A percentile compares a stretch with the other conserved stretches of the same genome.
These are phyloP conservation scores for Ditula angustiorana DNA, from an alignment of 2,888 invertebrate genomes.

Conservation along the genomic window DNA sequence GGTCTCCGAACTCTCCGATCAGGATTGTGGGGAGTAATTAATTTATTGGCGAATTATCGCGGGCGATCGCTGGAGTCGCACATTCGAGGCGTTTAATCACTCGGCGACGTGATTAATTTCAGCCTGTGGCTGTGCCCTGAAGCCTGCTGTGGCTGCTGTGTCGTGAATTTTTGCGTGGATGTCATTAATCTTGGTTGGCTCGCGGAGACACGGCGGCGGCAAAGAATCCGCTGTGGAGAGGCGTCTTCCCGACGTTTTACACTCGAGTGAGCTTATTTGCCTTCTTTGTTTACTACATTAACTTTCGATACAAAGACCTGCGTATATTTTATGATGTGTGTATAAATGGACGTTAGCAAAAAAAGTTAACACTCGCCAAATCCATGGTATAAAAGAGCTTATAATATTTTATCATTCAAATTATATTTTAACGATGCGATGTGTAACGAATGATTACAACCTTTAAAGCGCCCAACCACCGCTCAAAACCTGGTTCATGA, in stretches of 20 bases:
- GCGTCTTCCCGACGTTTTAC: not conserved
- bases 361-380: no score
- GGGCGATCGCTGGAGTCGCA: slow-evolving; percentile 10
- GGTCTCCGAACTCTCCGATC: slow-evolving; percentile 3
- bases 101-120: slow-evolving; percentile 8
- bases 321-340: no score
- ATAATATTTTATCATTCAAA: not conserved
- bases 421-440: not conserved
- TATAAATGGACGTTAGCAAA: no score
- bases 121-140: slow-evolving; percentile 1
- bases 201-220: slow-evolving; percentile 5
- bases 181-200: slow-evolving; percentile 6
- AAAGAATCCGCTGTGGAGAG: slow-evolving; percentile 3
- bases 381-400: no score
- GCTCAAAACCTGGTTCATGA: not conserved
- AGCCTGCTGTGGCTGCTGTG: not conserved
- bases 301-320: no score
- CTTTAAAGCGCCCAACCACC: not conserved
- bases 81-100: slow-evolving; percentile 16
- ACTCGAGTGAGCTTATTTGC: not conserved
- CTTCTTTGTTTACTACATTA: no score
- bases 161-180: slow-evolving; percentile 15
- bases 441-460: not conserved
- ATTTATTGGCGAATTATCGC: slow-evolving; percentile 12
- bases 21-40: slow-evolving; percentile 9